Evolutionary conservation across 2,113 vertebrate genomes (phyloP).

Genomic region (Peromyscus polionotus): DNA sequence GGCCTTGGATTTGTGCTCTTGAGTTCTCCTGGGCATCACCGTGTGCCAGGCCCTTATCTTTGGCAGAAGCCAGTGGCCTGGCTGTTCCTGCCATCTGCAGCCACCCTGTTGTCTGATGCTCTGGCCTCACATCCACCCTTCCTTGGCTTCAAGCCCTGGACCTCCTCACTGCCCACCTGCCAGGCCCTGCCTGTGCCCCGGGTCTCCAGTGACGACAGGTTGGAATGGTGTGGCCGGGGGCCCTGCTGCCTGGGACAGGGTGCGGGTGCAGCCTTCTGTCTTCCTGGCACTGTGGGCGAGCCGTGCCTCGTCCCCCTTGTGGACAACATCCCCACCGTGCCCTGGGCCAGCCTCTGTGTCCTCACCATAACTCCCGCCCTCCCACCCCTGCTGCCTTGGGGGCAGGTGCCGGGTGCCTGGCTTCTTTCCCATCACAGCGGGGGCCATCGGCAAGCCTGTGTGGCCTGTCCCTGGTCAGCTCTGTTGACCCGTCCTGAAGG

Average conservation of each 20-base stretch:
- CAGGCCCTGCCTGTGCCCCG: not conserved
- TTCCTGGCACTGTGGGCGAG: not conserved
- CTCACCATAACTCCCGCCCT: not conserved
- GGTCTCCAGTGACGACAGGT: not conserved
- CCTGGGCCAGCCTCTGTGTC: not conserved
- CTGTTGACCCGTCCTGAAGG: not conserved
- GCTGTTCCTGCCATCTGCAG: not conserved
- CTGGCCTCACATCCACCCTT: not conserved
- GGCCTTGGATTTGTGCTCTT: not conserved
- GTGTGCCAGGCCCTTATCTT: too few relatives aligned
- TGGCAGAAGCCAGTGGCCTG: not conserved
- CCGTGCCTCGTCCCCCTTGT: not conserved
- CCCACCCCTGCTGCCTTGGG: not conserved
- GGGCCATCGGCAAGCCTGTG: too few relatives aligned
- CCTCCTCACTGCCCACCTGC: not conserved
- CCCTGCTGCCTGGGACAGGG: not conserved
- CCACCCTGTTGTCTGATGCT: not conserved
- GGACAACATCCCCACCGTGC: not conserved
- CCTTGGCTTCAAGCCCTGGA: not conserved
- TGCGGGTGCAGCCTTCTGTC: not conserved
- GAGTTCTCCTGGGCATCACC: too few relatives aligned
- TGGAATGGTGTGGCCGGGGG: not conserved
- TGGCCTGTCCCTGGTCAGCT: not conserved
- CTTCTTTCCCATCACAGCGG: not conserved
- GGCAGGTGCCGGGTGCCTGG: too few relatives aligned